Conservation (phyloP, 2,888 invertebrate genomes). For the Alitta virens region DNA sequence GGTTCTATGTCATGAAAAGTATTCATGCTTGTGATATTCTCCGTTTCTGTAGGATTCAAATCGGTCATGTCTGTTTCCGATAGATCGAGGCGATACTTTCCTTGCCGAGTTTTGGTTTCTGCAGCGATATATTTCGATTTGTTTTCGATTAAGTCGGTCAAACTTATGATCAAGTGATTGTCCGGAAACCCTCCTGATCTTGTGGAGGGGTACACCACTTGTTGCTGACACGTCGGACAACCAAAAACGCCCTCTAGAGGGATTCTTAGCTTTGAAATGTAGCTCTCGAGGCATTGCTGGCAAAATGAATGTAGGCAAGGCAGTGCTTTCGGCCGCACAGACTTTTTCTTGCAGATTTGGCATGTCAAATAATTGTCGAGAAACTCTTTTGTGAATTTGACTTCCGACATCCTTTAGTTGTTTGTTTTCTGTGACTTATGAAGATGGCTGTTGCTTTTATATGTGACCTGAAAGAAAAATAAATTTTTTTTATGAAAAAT, state of each 20-base stretch:
- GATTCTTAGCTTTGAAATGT: conserved; percentile 28
- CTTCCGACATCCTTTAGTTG: too few species aligned
- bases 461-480: too few species aligned
- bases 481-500: too few species aligned
- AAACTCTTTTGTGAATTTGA: too few species aligned
- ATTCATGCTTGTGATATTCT: conserved; percentile 3
- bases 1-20: neutral
- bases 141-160: conserved; percentile 27
- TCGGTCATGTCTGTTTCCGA: too few species aligned
- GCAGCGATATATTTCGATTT: too few species aligned
- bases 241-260: conserved; percentile 29
- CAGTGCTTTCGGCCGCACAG: conserved; percentile 42
- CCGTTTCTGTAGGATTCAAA: too few species aligned
- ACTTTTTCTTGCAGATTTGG: conserved; percentile 38
- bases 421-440: too few species aligned
- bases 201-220: conserved; percentile 31
- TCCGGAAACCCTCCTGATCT: conserved; percentile 39
- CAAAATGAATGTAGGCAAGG: conserved; percentile 51
- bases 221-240: conserved; percentile 41
- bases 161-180: conserved; percentile 42
- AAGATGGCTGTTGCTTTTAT: too few species aligned
- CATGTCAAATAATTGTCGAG: conserved; percentile 35
- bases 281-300: conserved; percentile 41
- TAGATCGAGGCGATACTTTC: too few species aligned
- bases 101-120: too few species aligned